Conservation (phyloP, 2,888 invertebrate genomes). For the Amphipyra berbera region DNA sequence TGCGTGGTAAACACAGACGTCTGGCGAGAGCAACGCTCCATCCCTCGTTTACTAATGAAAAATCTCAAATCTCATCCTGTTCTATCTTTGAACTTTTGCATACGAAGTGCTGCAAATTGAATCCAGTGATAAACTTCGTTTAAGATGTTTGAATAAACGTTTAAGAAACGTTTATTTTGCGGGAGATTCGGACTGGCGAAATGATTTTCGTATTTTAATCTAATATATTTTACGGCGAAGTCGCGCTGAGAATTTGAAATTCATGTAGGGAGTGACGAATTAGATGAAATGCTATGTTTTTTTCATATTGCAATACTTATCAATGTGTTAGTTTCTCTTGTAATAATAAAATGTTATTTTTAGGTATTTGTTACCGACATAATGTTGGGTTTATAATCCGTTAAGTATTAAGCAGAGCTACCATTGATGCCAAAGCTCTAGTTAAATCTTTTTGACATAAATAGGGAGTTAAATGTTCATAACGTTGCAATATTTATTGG, state of each 20-base stretch:
- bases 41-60: constrained; percentile 46
- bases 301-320: not conserved
- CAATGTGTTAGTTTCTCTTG: too few species aligned
- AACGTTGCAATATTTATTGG: constrained; percentile 38
- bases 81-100: constrained; percentile 24
- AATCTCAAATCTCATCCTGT: constrained; percentile 31
- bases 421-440: constrained; percentile 32
- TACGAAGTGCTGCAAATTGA: constrained; percentile 35
- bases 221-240: not conserved
- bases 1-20: constrained; percentile 50
- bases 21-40: constrained; percentile 42
- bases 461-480: constrained; percentile 45
- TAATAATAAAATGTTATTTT: too few species aligned
- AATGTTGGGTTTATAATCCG: constrained; percentile 8
- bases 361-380: too few species aligned
- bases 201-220: constrained; percentile 20
- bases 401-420: constrained; percentile 11
- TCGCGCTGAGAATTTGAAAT: constrained; percentile 5
- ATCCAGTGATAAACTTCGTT: constrained; percentile 29
- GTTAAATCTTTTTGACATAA: constrained; percentile 47
- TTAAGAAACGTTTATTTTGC: constrained; percentile 28
- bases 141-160: constrained; percentile 38
- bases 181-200: constrained; percentile 5
- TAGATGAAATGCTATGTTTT: not conserved
- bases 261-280: not conserved